phyloP scores from a whole-genome alignment of 2,113 vertebrate species.

The Engystomops pustulosus region DNA sequence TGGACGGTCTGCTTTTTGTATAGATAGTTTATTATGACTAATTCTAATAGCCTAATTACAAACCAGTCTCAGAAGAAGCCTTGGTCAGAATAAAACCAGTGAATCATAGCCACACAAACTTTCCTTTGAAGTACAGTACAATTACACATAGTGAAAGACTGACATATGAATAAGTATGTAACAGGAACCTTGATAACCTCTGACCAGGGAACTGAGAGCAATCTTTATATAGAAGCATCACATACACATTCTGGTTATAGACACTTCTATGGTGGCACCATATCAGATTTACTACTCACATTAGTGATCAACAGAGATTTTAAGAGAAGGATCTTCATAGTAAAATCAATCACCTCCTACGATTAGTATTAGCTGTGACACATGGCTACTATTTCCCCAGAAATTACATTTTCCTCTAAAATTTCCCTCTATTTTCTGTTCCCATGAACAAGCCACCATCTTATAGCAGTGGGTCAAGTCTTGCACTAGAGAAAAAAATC shows the following conservation, averaged over 20 bases:
- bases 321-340: background rate
- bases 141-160: background rate
- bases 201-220: background rate
- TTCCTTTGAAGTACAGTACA: constrained; percentile 7
- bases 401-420: background rate
- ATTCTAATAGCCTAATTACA: background rate
- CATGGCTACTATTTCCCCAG: background rate
- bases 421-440: background rate
- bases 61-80: background rate
- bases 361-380: background rate
- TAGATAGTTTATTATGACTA: constrained; percentile 3
- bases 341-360: background rate
- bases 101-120: constrained; percentile 16
- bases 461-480: background rate
- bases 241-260: too few relatives aligned
- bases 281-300: background rate
- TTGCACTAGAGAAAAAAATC: background rate
- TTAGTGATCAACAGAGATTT: too few relatives aligned
- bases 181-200: background rate
- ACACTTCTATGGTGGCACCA: background rate
- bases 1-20: background rate
- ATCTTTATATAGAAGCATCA: too few relatives aligned
- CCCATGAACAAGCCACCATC: background rate
- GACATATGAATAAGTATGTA: background rate
- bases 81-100: background rate